Evolutionary conservation across 2,797 vertebrate genomes (phyloP).

Genomic region (Myotis planiceps): DNA sequence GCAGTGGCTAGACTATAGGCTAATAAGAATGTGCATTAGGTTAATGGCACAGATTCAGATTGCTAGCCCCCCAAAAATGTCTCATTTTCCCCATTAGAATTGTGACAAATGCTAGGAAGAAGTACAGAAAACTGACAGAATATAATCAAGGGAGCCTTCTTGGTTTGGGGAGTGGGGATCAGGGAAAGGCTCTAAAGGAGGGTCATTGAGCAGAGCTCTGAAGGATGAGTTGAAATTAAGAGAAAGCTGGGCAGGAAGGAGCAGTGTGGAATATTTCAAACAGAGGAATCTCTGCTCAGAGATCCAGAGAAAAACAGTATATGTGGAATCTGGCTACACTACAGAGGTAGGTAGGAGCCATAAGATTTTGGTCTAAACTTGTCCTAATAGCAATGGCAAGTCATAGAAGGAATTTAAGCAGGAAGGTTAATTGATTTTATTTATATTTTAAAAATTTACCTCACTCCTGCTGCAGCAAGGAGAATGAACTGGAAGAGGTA

Average conservation of each 20-base stretch:
- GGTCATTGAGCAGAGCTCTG: neutral
- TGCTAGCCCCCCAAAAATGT: no score
- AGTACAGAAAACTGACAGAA: neutral
- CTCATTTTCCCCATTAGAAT: neutral
- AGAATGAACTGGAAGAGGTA: neutral
- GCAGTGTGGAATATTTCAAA: neutral
- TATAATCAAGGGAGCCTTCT: neutral
- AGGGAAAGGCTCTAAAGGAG: neutral
- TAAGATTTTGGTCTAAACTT: neutral
- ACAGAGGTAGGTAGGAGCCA: neutral
- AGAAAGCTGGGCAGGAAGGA: neutral
- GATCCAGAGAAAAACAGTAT: neutral
- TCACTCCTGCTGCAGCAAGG: neutral
- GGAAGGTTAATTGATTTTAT: neutral
- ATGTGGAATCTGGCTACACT: neutral
- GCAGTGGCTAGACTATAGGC: no score
- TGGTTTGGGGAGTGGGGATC: neutral
- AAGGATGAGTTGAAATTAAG: neutral
- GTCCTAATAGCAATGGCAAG: neutral
- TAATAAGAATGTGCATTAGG: no score
- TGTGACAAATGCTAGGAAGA: neutral
- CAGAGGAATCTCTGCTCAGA: neutral
- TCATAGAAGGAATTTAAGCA: neutral
- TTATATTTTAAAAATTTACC: neutral
- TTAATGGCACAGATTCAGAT: no score